A percentile compares a stretch with the other conserved stretches of the same genome.
Conservation (phyloP, 2,888 invertebrate species). For the Phalera bucephala region DNA sequence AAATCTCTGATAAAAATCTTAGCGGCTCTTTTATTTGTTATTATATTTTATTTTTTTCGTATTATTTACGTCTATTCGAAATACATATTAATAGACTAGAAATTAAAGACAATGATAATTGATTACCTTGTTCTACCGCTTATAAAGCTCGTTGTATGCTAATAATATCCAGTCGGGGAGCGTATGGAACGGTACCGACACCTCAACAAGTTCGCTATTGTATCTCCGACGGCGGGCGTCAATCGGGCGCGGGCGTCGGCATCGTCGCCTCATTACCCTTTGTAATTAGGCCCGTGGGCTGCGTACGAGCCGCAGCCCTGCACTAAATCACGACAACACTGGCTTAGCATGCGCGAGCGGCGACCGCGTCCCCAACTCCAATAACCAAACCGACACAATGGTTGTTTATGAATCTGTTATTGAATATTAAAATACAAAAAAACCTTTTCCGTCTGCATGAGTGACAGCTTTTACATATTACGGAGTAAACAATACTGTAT, state of each 20-base stretch:
- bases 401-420: constrained; percentile 61
- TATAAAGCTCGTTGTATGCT: background rate
- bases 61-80: no score
- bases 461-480: constrained; percentile 54
- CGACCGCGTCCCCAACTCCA: constrained; percentile 48
- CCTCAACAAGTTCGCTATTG: constrained; percentile 27
- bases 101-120: no score
- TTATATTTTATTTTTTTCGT: no score
- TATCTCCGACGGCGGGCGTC: constrained; percentile 23
- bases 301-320: constrained; percentile 60
- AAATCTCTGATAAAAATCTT: no score
- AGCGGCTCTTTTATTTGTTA: no score
- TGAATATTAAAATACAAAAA: constrained; percentile 65
- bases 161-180: constrained; percentile 1
- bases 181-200: constrained; percentile 24
- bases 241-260: constrained; percentile 40
- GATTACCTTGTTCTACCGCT: background rate
- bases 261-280: constrained; percentile 73
- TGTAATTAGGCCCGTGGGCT: constrained; percentile 76
- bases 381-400: constrained; percentile 61
- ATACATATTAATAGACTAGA: no score
- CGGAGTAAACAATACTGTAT: constrained; percentile 49
- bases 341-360: constrained; percentile 58
- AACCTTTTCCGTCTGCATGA: constrained; percentile 39
- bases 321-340: constrained; percentile 71